These are phyloP conservation scores for Mormyrus hasselquistii DNA, from an alignment of 2,797 vertebrate genomes.

Conservation along the genomic window DNA sequence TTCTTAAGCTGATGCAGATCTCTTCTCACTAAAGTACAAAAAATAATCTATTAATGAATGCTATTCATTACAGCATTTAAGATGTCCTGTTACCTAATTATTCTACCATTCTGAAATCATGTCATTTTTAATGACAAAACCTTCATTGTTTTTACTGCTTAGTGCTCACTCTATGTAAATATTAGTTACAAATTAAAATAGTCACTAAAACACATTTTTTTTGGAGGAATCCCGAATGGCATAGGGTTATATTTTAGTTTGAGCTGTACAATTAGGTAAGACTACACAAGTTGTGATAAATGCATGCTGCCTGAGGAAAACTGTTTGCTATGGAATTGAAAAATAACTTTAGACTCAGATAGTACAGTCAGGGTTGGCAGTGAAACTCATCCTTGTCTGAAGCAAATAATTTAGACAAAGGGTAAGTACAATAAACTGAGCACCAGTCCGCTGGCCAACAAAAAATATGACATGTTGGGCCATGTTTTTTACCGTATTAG, in stretches of 20 bases:
- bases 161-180: neutral
- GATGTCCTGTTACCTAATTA: neutral
- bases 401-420: neutral
- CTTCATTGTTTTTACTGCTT: neutral
- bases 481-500: neutral
- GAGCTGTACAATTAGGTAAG: neutral
- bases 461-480: neutral
- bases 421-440: neutral
- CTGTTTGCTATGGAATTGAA: neutral
- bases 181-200: neutral
- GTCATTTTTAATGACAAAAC: neutral
- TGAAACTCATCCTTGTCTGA: neutral
- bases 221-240: neutral
- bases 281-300: neutral
- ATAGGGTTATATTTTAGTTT: neutral
- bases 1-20: neutral
- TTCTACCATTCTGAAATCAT: neutral
- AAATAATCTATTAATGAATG: neutral
- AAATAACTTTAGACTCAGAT: neutral
- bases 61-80: neutral
- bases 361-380: too few relatives aligned
- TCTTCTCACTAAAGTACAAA: neutral
- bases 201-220: neutral
- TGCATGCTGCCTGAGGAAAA: neutral
- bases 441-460: neutral